Percentiles rank a stretch among this genome's conserved stretches.
phyloP scores from a whole-genome alignment of 1,140 invertebrate species.

The Drosophila murphyi region DNA sequence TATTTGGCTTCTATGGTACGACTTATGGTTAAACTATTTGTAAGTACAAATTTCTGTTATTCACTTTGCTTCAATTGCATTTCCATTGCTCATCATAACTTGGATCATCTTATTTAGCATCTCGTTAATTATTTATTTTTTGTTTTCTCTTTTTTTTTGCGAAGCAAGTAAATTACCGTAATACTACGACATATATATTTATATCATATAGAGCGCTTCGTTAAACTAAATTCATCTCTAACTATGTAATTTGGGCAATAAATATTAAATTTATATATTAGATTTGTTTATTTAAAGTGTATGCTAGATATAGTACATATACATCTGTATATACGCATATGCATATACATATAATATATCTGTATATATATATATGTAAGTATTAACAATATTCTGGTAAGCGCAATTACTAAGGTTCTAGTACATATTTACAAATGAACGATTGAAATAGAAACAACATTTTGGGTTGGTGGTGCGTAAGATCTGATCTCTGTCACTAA shows the following conservation, averaged over 20 bases:
- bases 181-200: conserved; percentile 63
- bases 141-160: conserved; percentile 30
- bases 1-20: conserved; percentile 81
- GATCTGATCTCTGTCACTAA: conserved; percentile 23
- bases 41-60: conserved; percentile 78
- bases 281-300: conserved; percentile 51
- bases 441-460: conserved; percentile 61
- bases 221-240: conserved; percentile 81
- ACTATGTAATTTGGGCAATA: conserved; percentile 74
- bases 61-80: conserved; percentile 62
- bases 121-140: conserved; percentile 35
- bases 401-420: conserved; percentile 63
- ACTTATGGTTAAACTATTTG: conserved; percentile 77
- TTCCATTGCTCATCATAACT: conserved; percentile 67
- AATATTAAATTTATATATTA: conserved; percentile 73
- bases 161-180: conserved; percentile 65
- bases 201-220: conserved; percentile 51
- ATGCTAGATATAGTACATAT: conserved; percentile 44
- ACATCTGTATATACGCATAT: conserved; percentile 41
- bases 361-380: conserved; percentile 52
- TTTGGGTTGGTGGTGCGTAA: conserved; percentile 18
- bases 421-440: conserved; percentile 79
- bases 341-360: conserved; percentile 40
- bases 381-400: conserved; percentile 74
- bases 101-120: conserved; percentile 21